Conservation (phyloP, 2,888 invertebrate species). For the Pandemis heparana region DNA sequence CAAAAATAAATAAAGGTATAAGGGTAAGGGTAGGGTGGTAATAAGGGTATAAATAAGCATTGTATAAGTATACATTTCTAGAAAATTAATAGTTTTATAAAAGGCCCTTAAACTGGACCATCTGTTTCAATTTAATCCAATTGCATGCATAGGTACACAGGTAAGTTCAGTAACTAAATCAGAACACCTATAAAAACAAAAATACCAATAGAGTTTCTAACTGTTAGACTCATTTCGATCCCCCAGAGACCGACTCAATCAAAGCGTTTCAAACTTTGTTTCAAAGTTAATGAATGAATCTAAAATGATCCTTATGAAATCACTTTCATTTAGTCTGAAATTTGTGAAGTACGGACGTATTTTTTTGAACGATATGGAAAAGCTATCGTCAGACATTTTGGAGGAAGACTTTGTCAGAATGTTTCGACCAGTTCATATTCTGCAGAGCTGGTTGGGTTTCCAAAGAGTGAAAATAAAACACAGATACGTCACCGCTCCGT, state of each 20-base stretch:
- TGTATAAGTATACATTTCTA: no score
- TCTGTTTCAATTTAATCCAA: no score
- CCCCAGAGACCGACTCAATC: slow-evolving; percentile 4
- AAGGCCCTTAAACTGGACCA: no score
- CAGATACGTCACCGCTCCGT: slow-evolving; percentile 60
- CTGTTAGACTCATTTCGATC: not conserved
- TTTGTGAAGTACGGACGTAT: not conserved
- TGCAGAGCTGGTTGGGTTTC: slow-evolving; percentile 59
- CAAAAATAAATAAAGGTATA: no score
- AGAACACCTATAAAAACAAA: not conserved
- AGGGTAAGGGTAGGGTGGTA: no score
- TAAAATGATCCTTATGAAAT: not conserved
- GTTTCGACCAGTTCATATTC: slow-evolving; percentile 58
- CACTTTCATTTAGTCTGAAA: not conserved
- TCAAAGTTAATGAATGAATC: not conserved
- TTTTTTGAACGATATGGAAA: slow-evolving; percentile 53
- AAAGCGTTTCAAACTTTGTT: not conserved
- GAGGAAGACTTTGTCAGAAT: slow-evolving; percentile 63
- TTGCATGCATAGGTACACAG: no score
- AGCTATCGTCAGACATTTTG: slow-evolving; percentile 60
- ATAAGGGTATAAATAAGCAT: no score
- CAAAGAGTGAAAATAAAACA: slow-evolving; percentile 61
- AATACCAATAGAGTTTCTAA: not conserved
- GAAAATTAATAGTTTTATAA: no score
- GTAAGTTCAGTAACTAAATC: not conserved